These are phyloP conservation scores for Microctenopoma lineatum DNA, from an alignment of 2,797 vertebrate genomes.

Conservation along the genomic window DNA sequence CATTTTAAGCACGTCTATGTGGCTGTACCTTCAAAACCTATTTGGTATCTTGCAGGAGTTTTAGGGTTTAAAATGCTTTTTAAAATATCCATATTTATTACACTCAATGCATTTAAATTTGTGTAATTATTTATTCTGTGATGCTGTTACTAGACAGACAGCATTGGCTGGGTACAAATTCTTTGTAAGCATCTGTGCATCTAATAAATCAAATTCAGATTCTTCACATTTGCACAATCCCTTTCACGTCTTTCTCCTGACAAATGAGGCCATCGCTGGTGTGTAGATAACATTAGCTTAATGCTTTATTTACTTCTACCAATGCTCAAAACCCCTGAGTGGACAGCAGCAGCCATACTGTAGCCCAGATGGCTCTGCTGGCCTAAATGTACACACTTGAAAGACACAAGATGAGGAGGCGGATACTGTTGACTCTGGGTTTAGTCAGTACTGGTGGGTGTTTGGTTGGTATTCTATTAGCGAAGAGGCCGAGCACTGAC, in stretches of 20 bases:
- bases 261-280: constrained; percentile 17
- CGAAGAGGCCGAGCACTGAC: constrained; percentile 24
- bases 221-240: constrained; percentile 20
- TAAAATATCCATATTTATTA: no score
- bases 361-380: constrained; percentile 42
- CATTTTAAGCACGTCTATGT: not conserved
- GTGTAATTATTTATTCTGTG: no score
- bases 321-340: constrained; percentile 3
- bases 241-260: not conserved
- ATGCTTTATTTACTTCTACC: constrained; percentile 40
- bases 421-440: constrained; percentile 33
- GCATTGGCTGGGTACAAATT: no score
- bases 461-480: constrained; percentile 54
- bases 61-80: not conserved
- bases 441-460: constrained; percentile 32
- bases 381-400: constrained; percentile 30
- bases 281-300: constrained; percentile 18
- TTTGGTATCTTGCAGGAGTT: constrained; percentile 24
- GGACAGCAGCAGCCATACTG: not conserved
- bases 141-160: no score
- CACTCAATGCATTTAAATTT: not conserved
- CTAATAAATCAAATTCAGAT: no score
- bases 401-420: constrained; percentile 46
- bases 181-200: no score
- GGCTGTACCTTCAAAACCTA: constrained; percentile 25